Evolutionary conservation across 37 sponge, comb jelly and placozoan species (phyloP).

Genomic region (Haliclona indistincta): DNA sequence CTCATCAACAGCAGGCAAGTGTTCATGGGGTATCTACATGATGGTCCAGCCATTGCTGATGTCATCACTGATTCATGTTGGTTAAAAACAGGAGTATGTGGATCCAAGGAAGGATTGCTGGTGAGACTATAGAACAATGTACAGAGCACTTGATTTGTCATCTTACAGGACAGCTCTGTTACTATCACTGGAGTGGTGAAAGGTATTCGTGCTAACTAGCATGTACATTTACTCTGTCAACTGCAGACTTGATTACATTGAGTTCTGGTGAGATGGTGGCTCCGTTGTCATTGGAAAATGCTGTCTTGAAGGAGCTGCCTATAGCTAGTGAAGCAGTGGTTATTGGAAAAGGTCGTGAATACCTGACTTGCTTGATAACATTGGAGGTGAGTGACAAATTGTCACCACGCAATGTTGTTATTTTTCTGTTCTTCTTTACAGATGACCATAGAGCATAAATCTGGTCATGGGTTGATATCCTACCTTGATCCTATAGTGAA

Average conservation of each 20-base stretch:
- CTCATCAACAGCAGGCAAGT: constrained; percentile 68
- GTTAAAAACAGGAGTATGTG: constrained; percentile 78
- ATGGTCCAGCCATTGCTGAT: constrained; percentile 39
- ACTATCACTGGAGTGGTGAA: neutral
- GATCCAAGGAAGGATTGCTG: too few relatives aligned
- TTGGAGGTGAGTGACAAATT: too few relatives aligned
- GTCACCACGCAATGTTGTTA: too few relatives aligned
- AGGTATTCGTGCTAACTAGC: neutral
- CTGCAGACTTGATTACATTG: constrained; percentile 64
- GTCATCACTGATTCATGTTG: constrained; percentile 71
- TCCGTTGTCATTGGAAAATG: constrained; percentile 81
- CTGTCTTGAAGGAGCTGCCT: constrained; percentile 69
- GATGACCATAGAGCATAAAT: too few relatives aligned
- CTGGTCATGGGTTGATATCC: too few relatives aligned
- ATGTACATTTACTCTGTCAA: neutral
- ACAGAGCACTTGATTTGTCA: too few relatives aligned
- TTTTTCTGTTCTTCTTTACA: too few relatives aligned
- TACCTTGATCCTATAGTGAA: too few relatives aligned
- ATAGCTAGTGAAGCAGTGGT: constrained; percentile 78
- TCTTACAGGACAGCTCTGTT: neutral
- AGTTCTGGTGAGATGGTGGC: constrained; percentile 82
- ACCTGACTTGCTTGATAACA: constrained; percentile 75
- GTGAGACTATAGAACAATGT: too few relatives aligned
- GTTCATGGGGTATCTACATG: constrained; percentile 84
- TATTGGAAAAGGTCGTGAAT: constrained; percentile 75